A percentile compares a stretch with the other conserved stretches of the same genome.
These are phyloP conservation scores for Kradibia gibbosae DNA, from an alignment of 1,140 invertebrate genomes.

Conservation along the genomic window DNA sequence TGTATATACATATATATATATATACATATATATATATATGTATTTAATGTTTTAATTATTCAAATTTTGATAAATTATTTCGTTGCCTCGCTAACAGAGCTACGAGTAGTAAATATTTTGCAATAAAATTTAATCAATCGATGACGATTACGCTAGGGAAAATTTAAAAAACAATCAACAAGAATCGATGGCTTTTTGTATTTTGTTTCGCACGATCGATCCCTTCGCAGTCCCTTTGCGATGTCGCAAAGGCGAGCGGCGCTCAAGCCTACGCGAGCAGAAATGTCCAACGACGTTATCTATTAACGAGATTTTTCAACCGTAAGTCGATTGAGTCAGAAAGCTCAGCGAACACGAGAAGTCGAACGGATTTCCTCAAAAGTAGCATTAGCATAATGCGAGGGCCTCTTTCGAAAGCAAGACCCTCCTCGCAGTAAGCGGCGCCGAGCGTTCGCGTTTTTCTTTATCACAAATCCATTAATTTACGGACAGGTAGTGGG, in stretches of 20 bases:
- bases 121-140: neutral
- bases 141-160: neutral
- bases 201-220: neutral
- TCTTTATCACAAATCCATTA: neutral
- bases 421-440: neutral
- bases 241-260: neutral
- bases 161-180: neutral
- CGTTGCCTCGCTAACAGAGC: too few relatives aligned
- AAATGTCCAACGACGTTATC: neutral
- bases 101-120: too few relatives aligned
- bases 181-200: neutral
- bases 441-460: neutral
- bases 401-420: neutral
- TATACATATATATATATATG: too few relatives aligned
- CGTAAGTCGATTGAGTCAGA: too few relatives aligned
- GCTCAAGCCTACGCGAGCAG: neutral
- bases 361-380: neutral
- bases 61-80: too few relatives aligned
- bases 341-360: neutral
- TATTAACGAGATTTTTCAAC: neutral
- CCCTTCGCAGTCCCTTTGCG: neutral
- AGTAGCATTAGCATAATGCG: slow-evolving; percentile 1
- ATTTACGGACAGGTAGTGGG: neutral
- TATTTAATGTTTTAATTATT: too few relatives aligned
- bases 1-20: too few relatives aligned